Conservation (phyloP, 2,888 invertebrate species). For the Colletes collaris region DNA sequence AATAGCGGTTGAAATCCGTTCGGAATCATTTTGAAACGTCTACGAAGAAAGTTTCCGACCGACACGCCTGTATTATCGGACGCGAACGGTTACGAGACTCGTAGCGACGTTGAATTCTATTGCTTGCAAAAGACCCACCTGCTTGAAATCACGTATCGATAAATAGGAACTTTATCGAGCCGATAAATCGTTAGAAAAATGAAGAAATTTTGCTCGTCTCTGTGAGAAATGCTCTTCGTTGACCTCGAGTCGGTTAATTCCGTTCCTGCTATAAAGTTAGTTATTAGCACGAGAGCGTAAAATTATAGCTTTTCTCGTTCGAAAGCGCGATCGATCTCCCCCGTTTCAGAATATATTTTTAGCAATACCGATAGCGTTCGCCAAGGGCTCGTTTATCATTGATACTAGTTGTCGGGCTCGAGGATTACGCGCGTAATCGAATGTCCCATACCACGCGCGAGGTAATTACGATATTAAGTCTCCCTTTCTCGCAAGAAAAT, state of each 20-base stretch:
- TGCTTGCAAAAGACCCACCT: too few relatives aligned
- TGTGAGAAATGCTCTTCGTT: too few relatives aligned
- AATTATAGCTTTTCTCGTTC: background rate
- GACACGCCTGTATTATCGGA: too few relatives aligned
- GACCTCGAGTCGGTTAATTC: background rate
- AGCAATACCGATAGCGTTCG: background rate
- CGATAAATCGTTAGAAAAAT: too few relatives aligned
- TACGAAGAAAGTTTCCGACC: too few relatives aligned
- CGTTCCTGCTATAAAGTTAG: background rate
- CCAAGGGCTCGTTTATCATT: constrained; percentile 39
- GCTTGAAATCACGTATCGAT: too few relatives aligned
- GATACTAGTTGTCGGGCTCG: constrained; percentile 17
- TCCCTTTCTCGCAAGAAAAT: constrained; percentile 6
- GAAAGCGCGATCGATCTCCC: constrained; percentile 1
- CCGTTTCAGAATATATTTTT: constrained; percentile 4
- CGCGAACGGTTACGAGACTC: too few relatives aligned
- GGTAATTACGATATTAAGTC: constrained; percentile 24
- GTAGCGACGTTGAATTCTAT: too few relatives aligned
- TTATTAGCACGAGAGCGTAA: background rate
- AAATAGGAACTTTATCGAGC: too few relatives aligned
- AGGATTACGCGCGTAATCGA: constrained; percentile 28
- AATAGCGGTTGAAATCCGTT: too few relatives aligned
- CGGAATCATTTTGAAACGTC: too few relatives aligned
- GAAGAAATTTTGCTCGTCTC: too few relatives aligned
- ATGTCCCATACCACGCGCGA: background rate